A percentile compares a stretch with the other conserved stretches of the same genome.
Conservation (phyloP, 2,888 invertebrate genomes). For the Sthenelais limicola region DNA sequence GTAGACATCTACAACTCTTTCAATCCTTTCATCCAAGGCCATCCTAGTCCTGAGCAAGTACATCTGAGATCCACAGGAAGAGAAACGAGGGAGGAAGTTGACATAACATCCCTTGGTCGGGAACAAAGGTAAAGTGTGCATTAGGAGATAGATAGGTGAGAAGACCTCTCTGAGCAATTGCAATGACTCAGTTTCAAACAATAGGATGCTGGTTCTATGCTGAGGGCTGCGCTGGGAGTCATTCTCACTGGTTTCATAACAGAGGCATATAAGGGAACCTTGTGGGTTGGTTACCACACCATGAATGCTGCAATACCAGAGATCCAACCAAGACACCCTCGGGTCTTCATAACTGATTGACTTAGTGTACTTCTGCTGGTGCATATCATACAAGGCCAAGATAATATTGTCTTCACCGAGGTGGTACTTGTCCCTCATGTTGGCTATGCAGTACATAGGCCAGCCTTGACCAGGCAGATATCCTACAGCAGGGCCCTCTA, state of each 20-base stretch:
- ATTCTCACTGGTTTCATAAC: neutral
- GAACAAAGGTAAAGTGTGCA: neutral
- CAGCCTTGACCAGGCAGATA: neutral
- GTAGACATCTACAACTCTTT: conserved; percentile 8
- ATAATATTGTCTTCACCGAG: conserved; percentile 10
- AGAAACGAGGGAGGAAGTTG: conserved; percentile 17
- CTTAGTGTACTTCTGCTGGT: neutral
- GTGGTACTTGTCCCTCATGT: neutral
- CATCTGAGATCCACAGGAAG: conserved; percentile 13
- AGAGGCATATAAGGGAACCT: neutral
- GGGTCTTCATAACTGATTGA: conserved; percentile 7
- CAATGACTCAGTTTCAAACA: neutral
- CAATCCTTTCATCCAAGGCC: neutral
- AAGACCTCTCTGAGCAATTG: neutral
- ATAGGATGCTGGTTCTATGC: conserved; percentile 6
- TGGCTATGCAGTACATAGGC: conserved; percentile 8
- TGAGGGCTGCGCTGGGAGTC: neutral
- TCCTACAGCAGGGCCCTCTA: conserved; percentile 16
- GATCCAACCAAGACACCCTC: conserved; percentile 6
- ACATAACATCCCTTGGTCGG: conserved; percentile 19
- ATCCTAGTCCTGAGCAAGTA: neutral
- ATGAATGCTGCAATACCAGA: conserved; percentile 20
- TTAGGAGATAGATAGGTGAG: conserved; percentile 8
- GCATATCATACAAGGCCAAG: conserved; percentile 4
- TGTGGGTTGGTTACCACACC: conserved; percentile 1